Base-by-base conservation (phyloP, 2,113 vertebrate species). In the Chrysemys picta region DNA sequence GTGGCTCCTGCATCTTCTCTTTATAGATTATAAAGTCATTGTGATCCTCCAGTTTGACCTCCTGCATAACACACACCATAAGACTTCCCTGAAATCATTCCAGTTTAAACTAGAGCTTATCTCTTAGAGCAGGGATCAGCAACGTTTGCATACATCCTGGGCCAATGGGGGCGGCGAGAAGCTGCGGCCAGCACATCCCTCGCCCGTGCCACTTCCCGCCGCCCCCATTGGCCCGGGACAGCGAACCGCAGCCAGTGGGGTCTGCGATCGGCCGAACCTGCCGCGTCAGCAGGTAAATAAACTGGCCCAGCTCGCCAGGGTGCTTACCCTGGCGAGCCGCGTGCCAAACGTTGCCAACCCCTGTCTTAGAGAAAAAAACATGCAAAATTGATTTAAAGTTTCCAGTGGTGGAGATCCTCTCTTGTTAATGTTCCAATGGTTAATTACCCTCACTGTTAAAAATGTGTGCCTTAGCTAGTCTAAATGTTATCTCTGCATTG, bases 321-420 rank as follows among this genome's bases (percentile, higher is more conserved):
- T 42, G 42, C 42, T 42, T 42, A 42, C 42, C 42, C 42, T 42
- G 42, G 42, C 42, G 42, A 42, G 42, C 42, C 42, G 42, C 42
- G 42, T 42, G 42, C 42, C 42, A 42, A 42, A 42, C 4, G 42
- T 42, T 42, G 42, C 42, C 42, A 4, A 42, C 42, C 42, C 42
- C 42, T 42, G 42, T 85, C 89, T 84, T n/a, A 69, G 62, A 31
- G 31, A 65, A 65, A 65, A 65, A 69, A 10, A 17, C 35, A 69
- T n/a, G 31, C 31, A 69, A 69, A 69, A 16, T 21, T n/a, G 35
- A n/a, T 69, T n/a, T 87, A 47, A 85, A 0, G 0, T 75, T 72
- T 85, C 83, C 42, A 25, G 22, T 6, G 29, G 38, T 79, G 59
- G 45, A 42, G 38, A 22, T 75, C n/a, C n/a, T 42, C 35, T 29